These are phyloP conservation scores for Actinia equina DNA, from an alignment of 64 coral and sea anemone species.

Conservation along the genomic window DNA sequence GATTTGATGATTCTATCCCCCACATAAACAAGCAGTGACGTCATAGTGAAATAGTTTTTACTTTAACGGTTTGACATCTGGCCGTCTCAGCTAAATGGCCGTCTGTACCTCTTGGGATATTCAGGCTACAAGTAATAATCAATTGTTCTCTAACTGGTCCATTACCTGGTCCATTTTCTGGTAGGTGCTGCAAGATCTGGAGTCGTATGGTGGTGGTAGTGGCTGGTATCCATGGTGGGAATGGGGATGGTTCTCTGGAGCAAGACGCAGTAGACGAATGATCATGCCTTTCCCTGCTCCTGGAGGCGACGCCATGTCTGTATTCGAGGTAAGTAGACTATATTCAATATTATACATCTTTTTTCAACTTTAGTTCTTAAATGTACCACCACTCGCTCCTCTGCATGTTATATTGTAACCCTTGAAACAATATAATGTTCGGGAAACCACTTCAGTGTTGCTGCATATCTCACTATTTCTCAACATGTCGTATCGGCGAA, in stretches of 20 bases:
- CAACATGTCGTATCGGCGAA: background rate
- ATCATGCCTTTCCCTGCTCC: slow-evolving; percentile 82
- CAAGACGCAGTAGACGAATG: slow-evolving; percentile 18
- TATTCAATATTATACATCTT: background rate
- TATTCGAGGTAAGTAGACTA: slow-evolving; percentile 66
- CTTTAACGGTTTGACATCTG: too few relatives aligned
- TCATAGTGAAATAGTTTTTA: too few relatives aligned
- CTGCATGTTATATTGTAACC: background rate
- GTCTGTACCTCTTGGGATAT: too few relatives aligned
- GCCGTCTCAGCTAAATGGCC: too few relatives aligned
- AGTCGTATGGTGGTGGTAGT: slow-evolving; percentile 55
- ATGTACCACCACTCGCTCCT: too few relatives aligned
- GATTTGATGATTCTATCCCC: too few relatives aligned
- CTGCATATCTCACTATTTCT: background rate
- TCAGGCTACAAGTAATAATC: too few relatives aligned
- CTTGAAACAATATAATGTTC: background rate
- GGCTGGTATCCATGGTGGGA: slow-evolving; percentile 62
- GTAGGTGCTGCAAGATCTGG: slow-evolving; percentile 70
- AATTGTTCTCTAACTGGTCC: background rate
- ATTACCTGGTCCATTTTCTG: background rate
- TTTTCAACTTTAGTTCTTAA: background rate
- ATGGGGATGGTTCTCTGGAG: slow-evolving; percentile 25
- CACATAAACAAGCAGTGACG: too few relatives aligned
- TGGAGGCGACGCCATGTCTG: slow-evolving; percentile 46
- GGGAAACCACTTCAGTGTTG: background rate